Conservation (phyloP, 2,797 vertebrate species). For the Falco berigora region DNA sequence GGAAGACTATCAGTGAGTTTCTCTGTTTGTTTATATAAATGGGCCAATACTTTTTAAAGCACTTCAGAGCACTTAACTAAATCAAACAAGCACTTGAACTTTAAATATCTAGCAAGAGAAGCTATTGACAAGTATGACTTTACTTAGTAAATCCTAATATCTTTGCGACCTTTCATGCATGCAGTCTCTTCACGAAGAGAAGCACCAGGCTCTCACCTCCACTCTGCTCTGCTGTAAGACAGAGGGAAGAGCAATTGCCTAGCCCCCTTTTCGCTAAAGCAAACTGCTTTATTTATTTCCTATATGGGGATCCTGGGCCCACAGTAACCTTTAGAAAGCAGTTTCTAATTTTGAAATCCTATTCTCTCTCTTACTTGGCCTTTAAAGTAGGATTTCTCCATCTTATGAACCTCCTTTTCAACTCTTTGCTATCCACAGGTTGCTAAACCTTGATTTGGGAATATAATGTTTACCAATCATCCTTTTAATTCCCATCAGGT, state of each 20-base stretch:
- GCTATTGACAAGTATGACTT: conserved; percentile 67
- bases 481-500: background rate
- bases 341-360: background rate
- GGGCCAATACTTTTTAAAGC: conserved; percentile 58
- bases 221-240: background rate
- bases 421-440: background rate
- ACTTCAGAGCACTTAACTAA: conserved; percentile 74
- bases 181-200: background rate
- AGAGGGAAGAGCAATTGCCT: background rate
- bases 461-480: background rate
- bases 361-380: background rate
- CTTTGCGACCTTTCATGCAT: conserved; percentile 23
- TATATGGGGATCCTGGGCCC: background rate
- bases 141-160: conserved; percentile 45
- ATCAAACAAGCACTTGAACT: conserved; percentile 76
- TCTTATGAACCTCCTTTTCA: background rate
- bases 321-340: background rate
- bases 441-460: background rate
- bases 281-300: background rate
- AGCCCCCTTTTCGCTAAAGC: background rate
- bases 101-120: conserved; percentile 70
- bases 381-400: background rate
- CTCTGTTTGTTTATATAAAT: conserved; percentile 71
- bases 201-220: background rate
- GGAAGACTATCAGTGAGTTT: conserved; percentile 53